A percentile compares a stretch with the other conserved stretches of the same genome.
These are phyloP conservation scores for Limnephilus rhombicus DNA, from an alignment of 2,888 invertebrate genomes.

Conservation along the genomic window DNA sequence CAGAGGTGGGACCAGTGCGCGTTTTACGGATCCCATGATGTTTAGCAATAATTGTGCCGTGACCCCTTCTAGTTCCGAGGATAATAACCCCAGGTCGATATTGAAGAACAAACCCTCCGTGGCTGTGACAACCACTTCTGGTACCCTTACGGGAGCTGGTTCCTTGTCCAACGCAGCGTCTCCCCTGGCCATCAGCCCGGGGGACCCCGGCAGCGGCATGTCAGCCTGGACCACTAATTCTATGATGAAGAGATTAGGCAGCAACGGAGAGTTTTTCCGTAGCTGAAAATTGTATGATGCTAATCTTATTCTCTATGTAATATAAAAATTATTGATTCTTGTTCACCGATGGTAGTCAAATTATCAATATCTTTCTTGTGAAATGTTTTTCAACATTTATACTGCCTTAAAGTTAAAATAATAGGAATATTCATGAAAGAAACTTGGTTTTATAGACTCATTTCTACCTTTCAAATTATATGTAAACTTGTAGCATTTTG, in stretches of 20 bases:
- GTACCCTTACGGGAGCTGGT: constrained; percentile 73
- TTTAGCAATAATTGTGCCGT: constrained; percentile 70
- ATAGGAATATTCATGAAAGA: neutral
- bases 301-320: neutral
- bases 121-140: constrained; percentile 75
- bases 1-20: constrained; percentile 70
- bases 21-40: constrained; percentile 46
- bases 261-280: constrained; percentile 63
- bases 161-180: constrained; percentile 71
- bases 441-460: neutral
- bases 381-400: neutral
- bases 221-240: constrained; percentile 48
- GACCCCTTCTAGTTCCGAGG: constrained; percentile 72
- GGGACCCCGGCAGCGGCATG: constrained; percentile 32
- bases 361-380: neutral
- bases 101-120: constrained; percentile 74
- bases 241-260: constrained; percentile 58
- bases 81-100: constrained; percentile 77
- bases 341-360: neutral
- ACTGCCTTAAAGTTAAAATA: neutral
- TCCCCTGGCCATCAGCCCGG: constrained; percentile 64
- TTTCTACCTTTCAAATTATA: neutral
- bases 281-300: constrained; percentile 61
- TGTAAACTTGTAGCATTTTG: neutral
- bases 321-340: neutral